Evolutionary conservation across 1,140 invertebrate genomes (phyloP).

Genomic region (Plectus sambesii): DNA sequence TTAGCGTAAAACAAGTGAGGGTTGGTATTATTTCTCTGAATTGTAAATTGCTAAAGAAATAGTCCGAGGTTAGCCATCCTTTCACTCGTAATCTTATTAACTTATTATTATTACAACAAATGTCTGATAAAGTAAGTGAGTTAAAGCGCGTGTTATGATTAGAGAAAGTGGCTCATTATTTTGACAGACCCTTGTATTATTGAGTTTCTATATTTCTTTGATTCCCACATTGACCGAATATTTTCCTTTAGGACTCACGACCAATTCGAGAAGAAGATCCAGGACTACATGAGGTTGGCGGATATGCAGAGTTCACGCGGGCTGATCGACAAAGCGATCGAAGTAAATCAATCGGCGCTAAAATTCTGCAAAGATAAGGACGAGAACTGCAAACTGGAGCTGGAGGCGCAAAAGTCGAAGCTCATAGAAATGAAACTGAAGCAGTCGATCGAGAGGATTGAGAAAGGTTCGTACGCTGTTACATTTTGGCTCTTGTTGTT

Average conservation of each 20-base stretch:
- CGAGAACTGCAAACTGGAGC: constrained; percentile 31
- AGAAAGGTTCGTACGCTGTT: constrained; percentile 40
- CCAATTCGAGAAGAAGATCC: constrained; percentile 43
- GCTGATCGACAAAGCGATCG: constrained; percentile 42
- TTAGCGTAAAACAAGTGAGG: no score
- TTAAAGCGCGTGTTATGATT: background rate
- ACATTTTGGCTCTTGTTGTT: no score
- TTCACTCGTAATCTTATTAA: no score
- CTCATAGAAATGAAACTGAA: constrained; percentile 43
- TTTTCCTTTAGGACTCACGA: constrained; percentile 29
- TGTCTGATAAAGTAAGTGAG: no score
- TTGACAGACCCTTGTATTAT: no score
- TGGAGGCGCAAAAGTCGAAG: constrained; percentile 36
- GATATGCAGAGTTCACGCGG: constrained; percentile 40
- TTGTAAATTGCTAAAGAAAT: no score
- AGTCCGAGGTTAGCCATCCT: no score
- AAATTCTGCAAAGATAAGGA: constrained; percentile 46
- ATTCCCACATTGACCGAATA: background rate
- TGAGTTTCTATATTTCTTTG: no score
- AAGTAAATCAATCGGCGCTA: constrained; percentile 38
- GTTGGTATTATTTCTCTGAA: no score
- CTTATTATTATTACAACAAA: no score
- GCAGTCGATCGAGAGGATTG: constrained; percentile 41
- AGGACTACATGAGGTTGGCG: constrained; percentile 40
- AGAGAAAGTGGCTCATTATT: constrained; percentile 2